Percentiles rank a stretch among this genome's conserved stretches.
Evolutionary conservation across 2,797 vertebrate genomes (phyloP).

Genomic region (Anabas testudineus): DNA sequence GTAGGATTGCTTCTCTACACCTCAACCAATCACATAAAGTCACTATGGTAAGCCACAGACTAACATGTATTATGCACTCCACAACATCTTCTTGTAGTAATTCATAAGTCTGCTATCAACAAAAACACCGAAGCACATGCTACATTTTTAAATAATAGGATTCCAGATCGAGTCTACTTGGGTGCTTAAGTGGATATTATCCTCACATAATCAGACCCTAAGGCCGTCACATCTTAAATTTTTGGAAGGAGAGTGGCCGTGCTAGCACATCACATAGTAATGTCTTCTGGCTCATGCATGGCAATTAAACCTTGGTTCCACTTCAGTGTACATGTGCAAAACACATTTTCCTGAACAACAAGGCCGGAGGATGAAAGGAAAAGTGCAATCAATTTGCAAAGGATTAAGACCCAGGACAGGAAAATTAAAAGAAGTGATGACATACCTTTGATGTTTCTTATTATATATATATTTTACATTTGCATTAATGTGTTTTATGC

Average conservation of each 20-base stretch:
- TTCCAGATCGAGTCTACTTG: conserved; percentile 33
- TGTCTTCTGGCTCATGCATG: conserved; percentile 71
- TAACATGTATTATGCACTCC: conserved; percentile 4
- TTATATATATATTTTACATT: too few species aligned
- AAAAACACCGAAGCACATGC: conserved; percentile 8
- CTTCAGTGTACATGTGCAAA: conserved; percentile 79
- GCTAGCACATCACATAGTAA: conserved; percentile 60
- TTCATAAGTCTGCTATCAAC: not conserved
- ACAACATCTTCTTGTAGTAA: not conserved
- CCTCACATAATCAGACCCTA: conserved; percentile 60
- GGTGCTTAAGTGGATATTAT: conserved; percentile 61
- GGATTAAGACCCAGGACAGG: conserved; percentile 30
- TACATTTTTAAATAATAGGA: conserved; percentile 26
- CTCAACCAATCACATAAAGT: conserved; percentile 34
- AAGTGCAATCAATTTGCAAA: conserved; percentile 54
- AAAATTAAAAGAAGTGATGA: conserved; percentile 33
- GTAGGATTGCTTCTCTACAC: conserved; percentile 41
- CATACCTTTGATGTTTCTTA: not conserved
- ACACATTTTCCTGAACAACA: conserved; percentile 79
- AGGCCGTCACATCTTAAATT: conserved; percentile 57
- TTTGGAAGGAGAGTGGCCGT: conserved; percentile 53
- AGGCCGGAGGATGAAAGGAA: conserved; percentile 60
- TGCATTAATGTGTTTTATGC: not conserved
- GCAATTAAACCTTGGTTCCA: conserved; percentile 80
- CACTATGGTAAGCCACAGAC: not conserved